phyloP scores from a whole-genome alignment of 1,140 invertebrate genomes.

The Drosophila ercepeae region DNA sequence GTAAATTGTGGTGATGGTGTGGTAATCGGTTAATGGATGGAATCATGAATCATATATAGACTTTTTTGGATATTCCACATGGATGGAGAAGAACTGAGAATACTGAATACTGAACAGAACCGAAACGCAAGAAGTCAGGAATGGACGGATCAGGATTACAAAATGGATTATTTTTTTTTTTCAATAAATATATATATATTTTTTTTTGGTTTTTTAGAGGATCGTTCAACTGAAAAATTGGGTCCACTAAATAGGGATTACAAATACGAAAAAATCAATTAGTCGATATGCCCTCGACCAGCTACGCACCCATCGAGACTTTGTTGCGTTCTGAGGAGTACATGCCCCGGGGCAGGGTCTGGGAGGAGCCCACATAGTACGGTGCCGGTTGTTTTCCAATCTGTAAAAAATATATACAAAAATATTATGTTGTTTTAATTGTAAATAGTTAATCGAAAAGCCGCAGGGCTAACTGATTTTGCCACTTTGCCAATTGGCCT shows the following conservation, averaged over 20 bases:
- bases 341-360: conserved; percentile 84
- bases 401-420: conserved; percentile 62
- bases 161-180: background rate
- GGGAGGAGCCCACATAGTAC: conserved; percentile 85
- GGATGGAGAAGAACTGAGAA: background rate
- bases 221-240: conserved; percentile 22
- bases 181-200: background rate
- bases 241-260: conserved; percentile 2
- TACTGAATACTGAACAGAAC: conserved; percentile 5
- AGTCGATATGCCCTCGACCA: background rate
- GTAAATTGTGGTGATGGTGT: background rate
- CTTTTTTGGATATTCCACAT: background rate
- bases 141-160: background rate
- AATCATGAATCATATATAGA: conserved; percentile 52
- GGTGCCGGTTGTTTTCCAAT: conserved; percentile 84
- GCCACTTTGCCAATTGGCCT: conserved; percentile 49
- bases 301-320: conserved; percentile 76
- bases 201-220: background rate
- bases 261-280: background rate
- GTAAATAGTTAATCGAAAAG: background rate
- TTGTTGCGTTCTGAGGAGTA: conserved; percentile 82
- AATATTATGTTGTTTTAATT: background rate
- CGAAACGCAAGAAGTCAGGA: conserved; percentile 1
- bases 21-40: conserved; percentile 34
- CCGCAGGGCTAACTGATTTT: background rate